These are phyloP conservation scores for Thermophis baileyi DNA, from an alignment of 2,113 vertebrate species.

Conservation along the genomic window DNA sequence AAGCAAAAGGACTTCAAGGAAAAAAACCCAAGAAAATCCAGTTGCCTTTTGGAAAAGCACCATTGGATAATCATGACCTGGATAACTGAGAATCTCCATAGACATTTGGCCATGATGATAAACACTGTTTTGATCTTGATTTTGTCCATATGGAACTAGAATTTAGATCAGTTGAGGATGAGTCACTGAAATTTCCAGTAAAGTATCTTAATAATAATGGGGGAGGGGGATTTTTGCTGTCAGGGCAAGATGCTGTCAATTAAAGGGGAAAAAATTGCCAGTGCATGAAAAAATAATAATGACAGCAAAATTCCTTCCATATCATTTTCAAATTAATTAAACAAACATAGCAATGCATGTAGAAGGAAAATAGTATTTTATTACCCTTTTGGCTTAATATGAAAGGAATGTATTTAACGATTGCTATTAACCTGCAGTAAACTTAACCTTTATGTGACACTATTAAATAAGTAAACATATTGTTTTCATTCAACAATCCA, in stretches of 20 bases:
- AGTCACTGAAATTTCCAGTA: not conserved
- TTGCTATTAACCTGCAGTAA: slow-evolving; percentile 56
- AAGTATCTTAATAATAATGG: not conserved
- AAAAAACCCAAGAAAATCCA: too few species aligned
- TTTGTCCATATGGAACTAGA: not conserved
- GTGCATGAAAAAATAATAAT: not conserved
- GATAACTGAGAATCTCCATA: not conserved
- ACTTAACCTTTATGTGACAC: slow-evolving; percentile 55
- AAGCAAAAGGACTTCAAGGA: too few species aligned
- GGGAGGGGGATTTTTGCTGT: not conserved
- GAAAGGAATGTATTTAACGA: slow-evolving; percentile 53
- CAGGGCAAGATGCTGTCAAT: not conserved
- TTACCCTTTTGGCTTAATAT: slow-evolving; percentile 55
- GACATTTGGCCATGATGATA: not conserved
- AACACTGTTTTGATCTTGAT: not conserved
- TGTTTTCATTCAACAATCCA: slow-evolving; percentile 38
- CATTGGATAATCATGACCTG: not conserved
- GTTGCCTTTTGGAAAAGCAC: too few species aligned
- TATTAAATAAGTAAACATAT: slow-evolving; percentile 55
- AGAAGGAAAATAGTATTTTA: slow-evolving; percentile 51
- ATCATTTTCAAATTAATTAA: not conserved
- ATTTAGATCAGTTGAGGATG: not conserved
- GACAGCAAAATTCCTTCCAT: not conserved
- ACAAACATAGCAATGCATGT: slow-evolving; percentile 33
- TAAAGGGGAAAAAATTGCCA: not conserved